Conservation (phyloP, 2,113 vertebrate species). For the Caranx ignobilis region DNA sequence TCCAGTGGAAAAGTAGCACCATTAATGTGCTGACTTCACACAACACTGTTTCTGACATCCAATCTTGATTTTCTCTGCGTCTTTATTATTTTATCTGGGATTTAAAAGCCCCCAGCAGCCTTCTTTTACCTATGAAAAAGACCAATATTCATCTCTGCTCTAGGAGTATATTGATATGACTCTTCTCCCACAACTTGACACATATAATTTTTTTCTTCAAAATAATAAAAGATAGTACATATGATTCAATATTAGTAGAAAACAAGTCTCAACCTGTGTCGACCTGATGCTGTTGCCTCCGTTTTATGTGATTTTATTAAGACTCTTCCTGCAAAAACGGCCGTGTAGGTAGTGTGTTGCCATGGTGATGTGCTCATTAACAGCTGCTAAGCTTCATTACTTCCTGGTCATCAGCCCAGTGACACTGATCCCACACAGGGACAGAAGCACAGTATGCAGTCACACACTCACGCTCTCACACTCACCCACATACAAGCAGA, state of each 20-base stretch:
- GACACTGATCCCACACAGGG: constrained; percentile 55
- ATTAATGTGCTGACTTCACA: constrained; percentile 7
- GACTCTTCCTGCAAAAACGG: not conserved
- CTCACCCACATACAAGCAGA: not conserved
- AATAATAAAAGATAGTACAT: not conserved
- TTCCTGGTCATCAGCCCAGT: constrained; percentile 67
- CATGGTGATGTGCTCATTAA: constrained; percentile 62
- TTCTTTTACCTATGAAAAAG: not conserved
- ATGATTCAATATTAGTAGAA: not conserved
- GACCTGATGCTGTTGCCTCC: not conserved
- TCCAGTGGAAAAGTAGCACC: not conserved
- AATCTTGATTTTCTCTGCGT: not conserved
- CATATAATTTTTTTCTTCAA: not conserved
- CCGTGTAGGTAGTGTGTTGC: constrained; percentile 36
- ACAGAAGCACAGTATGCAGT: constrained; percentile 24
- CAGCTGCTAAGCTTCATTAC: constrained; percentile 67
- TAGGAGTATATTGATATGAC: not conserved
- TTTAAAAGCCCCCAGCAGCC: not conserved
- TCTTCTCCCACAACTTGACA: not conserved
- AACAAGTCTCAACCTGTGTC: too few relatives aligned
- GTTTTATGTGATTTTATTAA: not conserved
- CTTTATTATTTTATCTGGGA: not conserved
- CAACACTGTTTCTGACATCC: not conserved
- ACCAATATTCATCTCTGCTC: not conserved
- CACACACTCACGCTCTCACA: not conserved